Base-by-base conservation (phyloP, 2,113 vertebrate species). In the Mus spicilegus region DNA sequence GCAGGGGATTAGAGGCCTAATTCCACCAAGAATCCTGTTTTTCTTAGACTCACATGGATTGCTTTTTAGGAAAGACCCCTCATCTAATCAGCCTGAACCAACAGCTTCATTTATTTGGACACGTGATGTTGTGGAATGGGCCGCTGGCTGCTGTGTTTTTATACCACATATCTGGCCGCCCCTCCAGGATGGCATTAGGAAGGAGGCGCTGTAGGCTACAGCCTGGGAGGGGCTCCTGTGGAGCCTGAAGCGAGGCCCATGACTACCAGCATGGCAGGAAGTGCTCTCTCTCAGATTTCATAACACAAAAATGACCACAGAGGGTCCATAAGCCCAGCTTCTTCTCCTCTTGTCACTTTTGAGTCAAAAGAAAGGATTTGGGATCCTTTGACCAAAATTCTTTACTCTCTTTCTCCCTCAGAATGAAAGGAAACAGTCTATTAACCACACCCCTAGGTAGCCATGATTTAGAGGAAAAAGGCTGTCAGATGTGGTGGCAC, bases 1-100 rank as follows among this genome's bases (percentile, higher is more conserved):
- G 98, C 98, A 98, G 96, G 98, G 98, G 99, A 99, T 98, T 97
- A 98, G 98, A 96, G 96, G 95, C 98, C 98, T 98, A 98, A 98
- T 97, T 98, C 98, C 98, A 97, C 98, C 36, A 97, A 98, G 98
- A 98, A 98, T 98, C 98, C 99, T 99, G 98, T 99, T 98, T 96
- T 99, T 99, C 98, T 99, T 98, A 98, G 97, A 98, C 97, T 94
- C 95, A 95, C 96, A 97, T 96, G 97, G 97, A 98, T 96, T 90
- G 98, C 98, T 98, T 99, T 99, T 98, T 98, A 98, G 99, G 98
- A 99, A 99, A 98, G 94, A 86, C 93, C 95, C 95, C 92, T 97
- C 97, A 88, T 97, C 91, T 97, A 95, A 98, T 98, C 98, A 96
- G 96, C 96, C 92, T 96, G 88, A 97, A 95, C 96, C 96, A 97